phyloP scores from a whole-genome alignment of 1,140 invertebrate genomes.

The Euwallacea fornicatus region DNA sequence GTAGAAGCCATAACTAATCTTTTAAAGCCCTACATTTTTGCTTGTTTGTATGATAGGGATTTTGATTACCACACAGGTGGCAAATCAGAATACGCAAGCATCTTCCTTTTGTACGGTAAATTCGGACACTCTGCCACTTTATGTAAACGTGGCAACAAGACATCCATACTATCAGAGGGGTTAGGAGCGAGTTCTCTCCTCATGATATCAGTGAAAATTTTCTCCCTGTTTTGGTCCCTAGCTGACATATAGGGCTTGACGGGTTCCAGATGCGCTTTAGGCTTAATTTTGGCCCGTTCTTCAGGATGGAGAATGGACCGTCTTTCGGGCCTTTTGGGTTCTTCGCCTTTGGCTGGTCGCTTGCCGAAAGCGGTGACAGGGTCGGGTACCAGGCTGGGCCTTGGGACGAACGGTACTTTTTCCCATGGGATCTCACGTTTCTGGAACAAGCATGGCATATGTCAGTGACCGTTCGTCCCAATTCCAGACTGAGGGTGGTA shows the following conservation, averaged over 20 bases:
- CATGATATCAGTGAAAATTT: slow-evolving; percentile 54
- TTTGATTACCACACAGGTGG: slow-evolving; percentile 40
- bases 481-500: slow-evolving; percentile 20
- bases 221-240: slow-evolving; percentile 62
- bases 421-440: slow-evolving; percentile 79
- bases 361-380: slow-evolving; percentile 78
- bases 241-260: slow-evolving; percentile 65
- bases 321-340: slow-evolving; percentile 34
- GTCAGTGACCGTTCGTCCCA: slow-evolving; percentile 47
- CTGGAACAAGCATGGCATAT: slow-evolving; percentile 60
- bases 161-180: slow-evolving; percentile 61
- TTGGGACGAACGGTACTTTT: slow-evolving; percentile 78
- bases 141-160: slow-evolving; percentile 62
- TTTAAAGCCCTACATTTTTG: too few species aligned
- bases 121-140: slow-evolving; percentile 49
- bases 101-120: slow-evolving; percentile 51
- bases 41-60: too few species aligned
- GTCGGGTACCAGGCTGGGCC: slow-evolving; percentile 77
- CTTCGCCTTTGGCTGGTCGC: slow-evolving; percentile 52
- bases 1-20: too few species aligned
- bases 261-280: slow-evolving; percentile 59
- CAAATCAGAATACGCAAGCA: slow-evolving; percentile 44
- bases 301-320: slow-evolving; percentile 49
- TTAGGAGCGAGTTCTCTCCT: slow-evolving; percentile 59
- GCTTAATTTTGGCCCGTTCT: slow-evolving; percentile 59